Percentiles rank a stretch among this genome's conserved stretches.
These are phyloP conservation scores for Cephus pulcher DNA, from an alignment of 2,888 invertebrate genomes.

Conservation along the genomic window DNA sequence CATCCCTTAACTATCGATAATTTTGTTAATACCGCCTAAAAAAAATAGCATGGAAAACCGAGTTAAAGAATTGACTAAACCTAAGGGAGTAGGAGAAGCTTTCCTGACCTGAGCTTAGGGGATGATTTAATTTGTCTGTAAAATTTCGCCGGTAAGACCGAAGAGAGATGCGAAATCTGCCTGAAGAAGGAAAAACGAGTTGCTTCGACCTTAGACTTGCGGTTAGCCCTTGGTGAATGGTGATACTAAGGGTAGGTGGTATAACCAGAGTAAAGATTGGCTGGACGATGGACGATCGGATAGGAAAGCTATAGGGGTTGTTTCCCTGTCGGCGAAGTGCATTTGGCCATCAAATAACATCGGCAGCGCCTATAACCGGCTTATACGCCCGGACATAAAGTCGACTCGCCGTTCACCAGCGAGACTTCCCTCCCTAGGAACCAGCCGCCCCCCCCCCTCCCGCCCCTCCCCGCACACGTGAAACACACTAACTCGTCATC, in stretches of 20 bases:
- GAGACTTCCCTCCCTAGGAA: neutral
- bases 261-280: constrained; percentile 35
- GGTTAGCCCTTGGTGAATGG: neutral
- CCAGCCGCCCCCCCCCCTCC: neutral
- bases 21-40: constrained; percentile 33
- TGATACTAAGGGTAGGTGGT: constrained; percentile 19
- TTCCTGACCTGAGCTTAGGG: neutral
- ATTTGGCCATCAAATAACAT: constrained; percentile 68
- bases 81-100: neutral
- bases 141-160: neutral
- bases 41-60: too few species aligned
- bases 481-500: constrained; percentile 66
- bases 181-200: neutral
- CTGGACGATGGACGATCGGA: constrained; percentile 55
- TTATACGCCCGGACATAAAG: constrained; percentile 64
- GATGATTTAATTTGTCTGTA: neutral
- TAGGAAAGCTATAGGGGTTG: constrained; percentile 41
- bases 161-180: neutral
- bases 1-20: constrained; percentile 38
- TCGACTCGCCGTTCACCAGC: constrained; percentile 48
- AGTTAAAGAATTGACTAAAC: too few species aligned
- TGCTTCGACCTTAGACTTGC: neutral
- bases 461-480: constrained; percentile 26
- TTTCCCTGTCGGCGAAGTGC: constrained; percentile 58
- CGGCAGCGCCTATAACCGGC: constrained; percentile 66